Base-by-base conservation (phyloP, 92 coral and sea anemone genomes). In the Actinernus sp. region DNA sequence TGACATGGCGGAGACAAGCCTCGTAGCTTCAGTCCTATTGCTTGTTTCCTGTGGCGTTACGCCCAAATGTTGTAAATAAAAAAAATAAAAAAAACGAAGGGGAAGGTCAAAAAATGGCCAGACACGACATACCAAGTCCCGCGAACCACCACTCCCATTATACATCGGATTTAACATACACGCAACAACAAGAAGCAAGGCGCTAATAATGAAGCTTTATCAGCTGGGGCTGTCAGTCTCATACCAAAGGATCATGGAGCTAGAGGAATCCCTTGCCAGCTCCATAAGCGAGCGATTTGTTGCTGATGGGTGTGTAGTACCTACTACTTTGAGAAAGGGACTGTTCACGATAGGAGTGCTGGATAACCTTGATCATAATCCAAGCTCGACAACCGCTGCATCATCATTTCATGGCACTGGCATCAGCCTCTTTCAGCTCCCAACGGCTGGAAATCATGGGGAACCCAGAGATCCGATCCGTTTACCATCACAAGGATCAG, bases 391-490 rank as follows among this genome's bases (percentile, higher is more conserved):
- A 28, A 83, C 85, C 11, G 84, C 90, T 5, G 22, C 74, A 3
- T 76, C 79, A 2, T 83, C 84, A 23, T 76, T 83, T 31, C 90
- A 77, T 84, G 84, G 85, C 51, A 76, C 90, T 52, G 73, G 89
- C 53, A 83, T 83, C 25, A 75, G 89, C 73, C 11, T 83, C 31
- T 75, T 76, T 68, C 90, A 83, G 52, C 22, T 69, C 9, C 65
- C 76, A 40, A 67, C 82, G 3, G 53, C 0, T 10, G 49, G 26
- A 20, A 73, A 73, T 61, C 81, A 27, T 47, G 73, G 79, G 18
- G 70, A 77, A 36, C 52, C 37, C 25, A 62, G 61, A 4, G 53
- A 33, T 14, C 74, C 84, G 24, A 34, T 78, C 47, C 31, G 55
- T 26, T 33, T 85, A 53, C 92, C 71, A 18, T 48, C 84, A 51